These are phyloP conservation scores for Lasioglossum oenotherae DNA, from an alignment of 2,888 invertebrate genomes.

Conservation along the genomic window DNA sequence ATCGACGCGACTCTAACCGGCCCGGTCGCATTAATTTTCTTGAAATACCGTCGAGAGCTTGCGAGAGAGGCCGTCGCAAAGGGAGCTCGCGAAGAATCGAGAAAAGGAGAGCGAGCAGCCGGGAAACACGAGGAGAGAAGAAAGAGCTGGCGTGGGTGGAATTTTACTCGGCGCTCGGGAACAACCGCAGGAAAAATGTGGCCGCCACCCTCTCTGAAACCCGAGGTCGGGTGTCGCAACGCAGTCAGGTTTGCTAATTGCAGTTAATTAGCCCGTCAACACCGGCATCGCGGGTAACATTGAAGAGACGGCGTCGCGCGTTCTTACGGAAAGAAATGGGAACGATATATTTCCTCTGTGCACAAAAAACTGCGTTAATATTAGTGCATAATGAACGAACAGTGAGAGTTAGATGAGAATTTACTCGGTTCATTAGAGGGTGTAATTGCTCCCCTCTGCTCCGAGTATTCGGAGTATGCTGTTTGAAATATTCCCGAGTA, in stretches of 20 bases:
- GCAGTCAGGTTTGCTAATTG: constrained; percentile 61
- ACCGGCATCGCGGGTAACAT: constrained; percentile 62
- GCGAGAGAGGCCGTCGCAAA: not conserved
- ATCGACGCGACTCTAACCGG: constrained; percentile 33
- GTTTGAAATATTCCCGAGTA: not conserved
- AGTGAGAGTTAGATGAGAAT: not conserved
- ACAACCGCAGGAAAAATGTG: not conserved
- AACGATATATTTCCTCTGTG: not conserved
- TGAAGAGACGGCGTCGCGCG: constrained; percentile 40
- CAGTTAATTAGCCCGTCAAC: constrained; percentile 74
- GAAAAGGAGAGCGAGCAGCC: not conserved
- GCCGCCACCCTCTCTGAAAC: constrained; percentile 10
- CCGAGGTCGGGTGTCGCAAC: constrained; percentile 34
- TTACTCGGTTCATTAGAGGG: not conserved
- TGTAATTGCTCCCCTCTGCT: not conserved
- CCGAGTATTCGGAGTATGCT: not conserved
- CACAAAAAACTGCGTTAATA: no score
- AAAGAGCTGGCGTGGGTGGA: not conserved
- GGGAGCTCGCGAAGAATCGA: not conserved
- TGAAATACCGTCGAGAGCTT: constrained; percentile 37
- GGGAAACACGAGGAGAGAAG: not conserved
- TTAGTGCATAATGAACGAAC: not conserved
- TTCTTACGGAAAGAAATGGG: constrained; percentile 28
- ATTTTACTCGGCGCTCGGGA: not conserved
- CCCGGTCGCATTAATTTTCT: constrained; percentile 61